These are phyloP conservation scores for Phyllotreta striolata DNA, from an alignment of 2,888 invertebrate species.

Conservation along the genomic window DNA sequence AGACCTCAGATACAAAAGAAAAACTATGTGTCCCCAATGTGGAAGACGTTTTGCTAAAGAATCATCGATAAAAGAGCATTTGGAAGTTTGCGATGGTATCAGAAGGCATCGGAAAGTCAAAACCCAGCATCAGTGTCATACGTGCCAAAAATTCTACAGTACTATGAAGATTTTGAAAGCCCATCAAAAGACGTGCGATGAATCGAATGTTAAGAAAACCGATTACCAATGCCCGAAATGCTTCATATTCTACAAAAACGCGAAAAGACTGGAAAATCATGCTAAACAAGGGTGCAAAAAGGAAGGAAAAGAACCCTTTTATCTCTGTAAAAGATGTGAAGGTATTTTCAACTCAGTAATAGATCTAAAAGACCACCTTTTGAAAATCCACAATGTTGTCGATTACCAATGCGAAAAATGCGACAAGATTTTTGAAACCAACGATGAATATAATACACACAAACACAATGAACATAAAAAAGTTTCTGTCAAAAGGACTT, in stretches of 20 bases:
- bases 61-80: slow-evolving; percentile 36
- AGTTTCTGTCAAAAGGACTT: slow-evolving; percentile 19
- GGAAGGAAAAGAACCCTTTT: slow-evolving; percentile 26
- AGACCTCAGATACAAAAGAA: slow-evolving; percentile 35
- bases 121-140: slow-evolving; percentile 37
- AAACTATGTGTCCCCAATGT: slow-evolving; percentile 36
- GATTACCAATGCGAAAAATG: slow-evolving; percentile 35
- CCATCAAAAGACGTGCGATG: slow-evolving; percentile 40
- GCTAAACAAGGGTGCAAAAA: slow-evolving; percentile 36
- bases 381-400: slow-evolving; percentile 31
- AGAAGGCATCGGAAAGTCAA: slow-evolving; percentile 37
- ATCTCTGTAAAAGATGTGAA: slow-evolving; percentile 39
- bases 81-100: slow-evolving; percentile 35
- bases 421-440: slow-evolving; percentile 31
- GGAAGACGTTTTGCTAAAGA: slow-evolving; percentile 38
- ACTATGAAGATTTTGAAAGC: slow-evolving; percentile 44
- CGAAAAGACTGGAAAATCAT: slow-evolving; percentile 34
- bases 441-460: slow-evolving; percentile 31
- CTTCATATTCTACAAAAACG: slow-evolving; percentile 36
- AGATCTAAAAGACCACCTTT: slow-evolving; percentile 36
- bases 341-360: slow-evolving; percentile 32
- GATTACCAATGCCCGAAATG: slow-evolving; percentile 38
- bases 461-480: slow-evolving; percentile 35
- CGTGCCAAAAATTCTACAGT: slow-evolving; percentile 43
- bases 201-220: slow-evolving; percentile 31